These are phyloP conservation scores for Pangasius larnaudii DNA, from an alignment of 2,797 vertebrate genomes.

Conservation along the genomic window DNA sequence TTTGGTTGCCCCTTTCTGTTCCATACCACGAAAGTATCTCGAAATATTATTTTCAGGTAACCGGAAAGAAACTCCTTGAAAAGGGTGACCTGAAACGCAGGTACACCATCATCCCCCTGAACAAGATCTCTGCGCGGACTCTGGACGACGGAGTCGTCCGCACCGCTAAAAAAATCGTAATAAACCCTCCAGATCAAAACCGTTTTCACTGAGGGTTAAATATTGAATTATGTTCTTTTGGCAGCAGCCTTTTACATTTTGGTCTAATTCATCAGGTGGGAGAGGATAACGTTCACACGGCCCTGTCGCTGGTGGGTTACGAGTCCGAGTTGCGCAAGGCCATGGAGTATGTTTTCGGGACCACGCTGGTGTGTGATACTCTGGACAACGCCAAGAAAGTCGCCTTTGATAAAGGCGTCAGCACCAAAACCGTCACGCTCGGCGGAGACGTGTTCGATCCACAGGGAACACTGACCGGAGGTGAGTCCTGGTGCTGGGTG, in stretches of 20 bases:
- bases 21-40: background rate
- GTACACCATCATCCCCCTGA: slow-evolving; percentile 96
- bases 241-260: background rate
- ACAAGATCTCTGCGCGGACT: slow-evolving; percentile 88
- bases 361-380: slow-evolving; percentile 86
- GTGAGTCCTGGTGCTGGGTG: slow-evolving; percentile 66
- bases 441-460: slow-evolving; percentile 94
- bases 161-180: slow-evolving; percentile 86
- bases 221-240: background rate
- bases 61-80: slow-evolving; percentile 91
- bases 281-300: slow-evolving; percentile 78
- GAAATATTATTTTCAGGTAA: slow-evolving; percentile 74
- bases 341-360: slow-evolving; percentile 96
- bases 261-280: slow-evolving; percentile 78
- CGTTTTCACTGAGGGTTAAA: background rate
- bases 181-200: slow-evolving; percentile 41
- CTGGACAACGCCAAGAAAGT: slow-evolving; percentile 93
- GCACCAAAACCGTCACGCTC: slow-evolving; percentile 89
- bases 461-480: slow-evolving; percentile 95
- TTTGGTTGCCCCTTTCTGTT: background rate
- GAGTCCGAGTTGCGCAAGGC: slow-evolving; percentile 88
- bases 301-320: slow-evolving; percentile 86
- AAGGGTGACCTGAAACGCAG: slow-evolving; percentile 89
- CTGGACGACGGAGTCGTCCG: slow-evolving; percentile 75
- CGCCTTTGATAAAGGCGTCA: slow-evolving; percentile 90